phyloP scores from a whole-genome alignment of 1,140 invertebrate species.

The Parapsyche elsis region DNA sequence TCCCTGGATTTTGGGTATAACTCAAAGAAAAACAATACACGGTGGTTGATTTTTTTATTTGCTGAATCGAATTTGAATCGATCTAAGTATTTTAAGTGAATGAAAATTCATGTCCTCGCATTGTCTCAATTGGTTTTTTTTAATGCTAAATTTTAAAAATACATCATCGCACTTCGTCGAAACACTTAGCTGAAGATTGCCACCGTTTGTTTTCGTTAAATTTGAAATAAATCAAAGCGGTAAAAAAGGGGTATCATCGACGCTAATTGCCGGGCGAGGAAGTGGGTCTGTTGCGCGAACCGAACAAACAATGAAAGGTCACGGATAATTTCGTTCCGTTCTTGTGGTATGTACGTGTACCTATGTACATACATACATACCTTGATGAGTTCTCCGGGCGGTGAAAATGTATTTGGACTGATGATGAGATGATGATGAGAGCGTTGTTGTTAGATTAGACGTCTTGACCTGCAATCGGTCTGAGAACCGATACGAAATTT shows the following conservation, averaged over 20 bases:
- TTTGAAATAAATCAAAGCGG: neutral
- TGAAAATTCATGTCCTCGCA: no score
- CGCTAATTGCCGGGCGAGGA: neutral
- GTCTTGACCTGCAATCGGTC: neutral
- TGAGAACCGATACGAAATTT: constrained; percentile 12
- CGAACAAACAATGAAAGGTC: constrained; percentile 46
- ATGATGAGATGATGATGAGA: constrained; percentile 37
- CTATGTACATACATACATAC: no score
- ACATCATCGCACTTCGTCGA: no score
- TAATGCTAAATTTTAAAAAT: no score
- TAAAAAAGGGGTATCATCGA: neutral
- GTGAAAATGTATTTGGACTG: constrained; percentile 34
- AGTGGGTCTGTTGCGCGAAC: constrained; percentile 2
- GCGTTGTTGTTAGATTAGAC: constrained; percentile 1
- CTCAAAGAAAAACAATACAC: no score
- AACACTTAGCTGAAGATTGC: no score
- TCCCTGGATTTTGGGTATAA: no score
- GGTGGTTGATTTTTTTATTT: no score
- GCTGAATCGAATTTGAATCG: no score
- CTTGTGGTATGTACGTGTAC: neutral
- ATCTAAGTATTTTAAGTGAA: no score
- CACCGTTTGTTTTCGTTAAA: no score
- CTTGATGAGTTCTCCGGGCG: constrained; percentile 40
- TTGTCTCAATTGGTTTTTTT: no score
- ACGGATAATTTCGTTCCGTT: constrained; percentile 41